Evolutionary conservation across 35 echinoderm and acorn worm genomes (phyloP).

Genomic region (Lytechinus variegatus): DNA sequence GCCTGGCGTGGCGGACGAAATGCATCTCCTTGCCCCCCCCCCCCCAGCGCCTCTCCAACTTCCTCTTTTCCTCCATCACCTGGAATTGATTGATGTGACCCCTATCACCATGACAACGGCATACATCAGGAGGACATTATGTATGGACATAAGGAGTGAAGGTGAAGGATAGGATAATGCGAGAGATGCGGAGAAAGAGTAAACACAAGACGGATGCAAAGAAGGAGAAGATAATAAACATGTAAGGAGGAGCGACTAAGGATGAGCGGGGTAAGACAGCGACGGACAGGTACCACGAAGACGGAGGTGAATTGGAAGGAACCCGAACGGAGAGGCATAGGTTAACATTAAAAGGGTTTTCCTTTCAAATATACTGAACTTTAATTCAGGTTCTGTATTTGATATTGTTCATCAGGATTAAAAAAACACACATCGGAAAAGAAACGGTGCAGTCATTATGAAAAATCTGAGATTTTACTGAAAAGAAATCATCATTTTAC

Average conservation of each 20-base stretch:
- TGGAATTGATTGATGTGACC: conserved; percentile 9
- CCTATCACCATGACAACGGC: neutral
- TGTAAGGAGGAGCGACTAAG: neutral
- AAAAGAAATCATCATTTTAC: too few relatives aligned
- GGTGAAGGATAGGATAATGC: neutral
- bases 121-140: neutral
- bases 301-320: neutral
- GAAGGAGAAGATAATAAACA: neutral
- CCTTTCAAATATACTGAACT: too few relatives aligned
- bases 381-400: too few relatives aligned
- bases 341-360: too few relatives aligned
- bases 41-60: too few relatives aligned
- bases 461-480: too few relatives aligned
- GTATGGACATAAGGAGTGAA: neutral
- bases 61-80: neutral
- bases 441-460: too few relatives aligned
- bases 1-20: too few relatives aligned
- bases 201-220: too few relatives aligned
- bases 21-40: too few relatives aligned
- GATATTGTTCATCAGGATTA: too few relatives aligned
- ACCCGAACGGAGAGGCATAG: neutral
- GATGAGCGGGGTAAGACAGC: neutral
- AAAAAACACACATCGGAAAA: too few relatives aligned
- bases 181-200: neutral
- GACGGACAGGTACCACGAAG: neutral